These are phyloP conservation scores for Nemapogon koenigi DNA, from an alignment of 2,888 invertebrate genomes.

Conservation along the genomic window DNA sequence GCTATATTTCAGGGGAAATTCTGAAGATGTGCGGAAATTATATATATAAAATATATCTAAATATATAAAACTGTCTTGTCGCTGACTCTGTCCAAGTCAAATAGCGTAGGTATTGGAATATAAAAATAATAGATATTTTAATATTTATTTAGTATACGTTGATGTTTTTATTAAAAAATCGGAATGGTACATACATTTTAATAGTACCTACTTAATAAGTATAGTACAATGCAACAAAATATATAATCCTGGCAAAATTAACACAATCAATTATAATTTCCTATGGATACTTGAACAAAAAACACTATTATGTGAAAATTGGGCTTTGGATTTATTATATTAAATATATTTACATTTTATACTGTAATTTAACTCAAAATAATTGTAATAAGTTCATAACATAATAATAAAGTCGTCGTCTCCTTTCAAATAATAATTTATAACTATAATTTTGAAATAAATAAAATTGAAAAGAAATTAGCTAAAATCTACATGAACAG, in stretches of 20 bases:
- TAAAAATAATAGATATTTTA: constrained; percentile 1
- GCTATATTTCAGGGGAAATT: too few species aligned
- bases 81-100: too few species aligned
- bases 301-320: not conserved
- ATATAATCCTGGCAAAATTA: not conserved
- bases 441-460: constrained; percentile 59
- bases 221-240: not conserved
- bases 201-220: not conserved
- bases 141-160: constrained; percentile 6
- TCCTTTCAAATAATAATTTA: constrained; percentile 26
- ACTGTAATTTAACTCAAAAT: not conserved
- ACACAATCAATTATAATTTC: not conserved
- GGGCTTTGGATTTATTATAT: constrained; percentile 6
- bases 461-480: constrained; percentile 35
- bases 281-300: not conserved
- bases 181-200: constrained; percentile 4
- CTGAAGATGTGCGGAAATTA: too few species aligned
- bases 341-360: constrained; percentile 4
- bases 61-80: too few species aligned
- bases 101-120: too few species aligned
- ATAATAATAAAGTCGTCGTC: constrained; percentile 1
- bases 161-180: constrained; percentile 8
- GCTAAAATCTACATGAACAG: constrained; percentile 60
- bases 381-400: not conserved
- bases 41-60: too few species aligned